These are phyloP conservation scores for Polymixis lichenea DNA, from an alignment of 2,888 invertebrate genomes.

Conservation along the genomic window DNA sequence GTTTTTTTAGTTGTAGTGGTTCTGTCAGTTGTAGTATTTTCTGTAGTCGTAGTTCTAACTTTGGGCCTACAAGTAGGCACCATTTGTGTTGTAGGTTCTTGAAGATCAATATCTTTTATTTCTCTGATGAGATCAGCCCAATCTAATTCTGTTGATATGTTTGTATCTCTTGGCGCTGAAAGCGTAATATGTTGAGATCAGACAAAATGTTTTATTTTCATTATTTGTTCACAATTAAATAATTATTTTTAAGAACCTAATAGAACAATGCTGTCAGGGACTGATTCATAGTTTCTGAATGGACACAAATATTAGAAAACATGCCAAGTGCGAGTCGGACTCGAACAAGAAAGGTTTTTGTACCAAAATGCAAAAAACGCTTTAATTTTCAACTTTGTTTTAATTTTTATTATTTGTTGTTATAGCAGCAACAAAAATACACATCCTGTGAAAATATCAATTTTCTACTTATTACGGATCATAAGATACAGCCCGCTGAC, in stretches of 20 bases:
- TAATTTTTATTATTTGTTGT: no score
- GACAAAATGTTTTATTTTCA: no score
- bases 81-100: background rate
- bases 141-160: slow-evolving; percentile 7
- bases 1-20: background rate
- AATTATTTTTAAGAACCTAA: background rate
- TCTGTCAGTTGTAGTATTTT: background rate
- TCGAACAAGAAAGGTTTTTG: no score
- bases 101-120: background rate
- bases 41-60: background rate
- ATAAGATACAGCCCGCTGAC: no score
- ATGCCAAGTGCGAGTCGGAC: no score
- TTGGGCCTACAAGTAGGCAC: background rate
- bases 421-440: no score
- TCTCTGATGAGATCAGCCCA: slow-evolving; percentile 2
- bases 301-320: background rate
- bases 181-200: slow-evolving; percentile 18
- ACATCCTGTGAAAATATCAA: no score
- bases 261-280: background rate
- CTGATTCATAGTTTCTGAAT: background rate
- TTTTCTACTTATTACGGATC: no score
- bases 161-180: slow-evolving; percentile 37
- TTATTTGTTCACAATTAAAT: background rate
- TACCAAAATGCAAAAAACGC: no score
- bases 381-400: no score